These are phyloP conservation scores for Saguinus midas DNA, from an alignment of 2,113 vertebrate genomes.

Conservation along the genomic window DNA sequence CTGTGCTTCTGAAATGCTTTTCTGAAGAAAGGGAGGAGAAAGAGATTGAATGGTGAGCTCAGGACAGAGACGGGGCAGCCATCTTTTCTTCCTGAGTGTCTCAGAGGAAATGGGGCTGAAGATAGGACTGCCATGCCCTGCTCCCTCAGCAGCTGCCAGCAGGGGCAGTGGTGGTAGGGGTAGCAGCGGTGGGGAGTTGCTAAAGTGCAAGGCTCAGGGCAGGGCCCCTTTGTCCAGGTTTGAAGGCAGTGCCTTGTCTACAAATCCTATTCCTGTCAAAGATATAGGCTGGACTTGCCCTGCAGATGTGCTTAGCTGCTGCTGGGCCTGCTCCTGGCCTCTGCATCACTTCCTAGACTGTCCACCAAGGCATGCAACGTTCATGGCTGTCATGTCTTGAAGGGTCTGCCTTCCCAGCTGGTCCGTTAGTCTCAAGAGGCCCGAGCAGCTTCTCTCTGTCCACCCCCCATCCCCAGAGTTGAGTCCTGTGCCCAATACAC, in stretches of 20 bases:
- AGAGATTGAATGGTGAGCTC: background rate
- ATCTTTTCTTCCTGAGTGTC: accelerated
- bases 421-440: accelerated
- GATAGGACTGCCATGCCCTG: background rate
- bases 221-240: background rate
- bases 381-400: accelerated
- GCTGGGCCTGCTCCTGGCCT: background rate
- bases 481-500: background rate
- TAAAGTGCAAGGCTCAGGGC: accelerated
- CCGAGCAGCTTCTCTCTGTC: background rate
- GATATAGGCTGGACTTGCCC: accelerated
- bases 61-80: too few species aligned
- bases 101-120: background rate
- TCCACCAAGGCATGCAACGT: background rate
- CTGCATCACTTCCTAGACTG: accelerated
- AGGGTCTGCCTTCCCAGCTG: background rate
- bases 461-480: too few species aligned
- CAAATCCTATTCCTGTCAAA: background rate
- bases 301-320: accelerated
- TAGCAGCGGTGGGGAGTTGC: too few species aligned
- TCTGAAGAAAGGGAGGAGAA: background rate
- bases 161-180: accelerated
- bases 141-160: background rate
- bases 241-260: background rate
- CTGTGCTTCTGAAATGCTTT: background rate